Conservation (phyloP, 1,140 invertebrate genomes). For the Temnothorax longispinosus region DNA sequence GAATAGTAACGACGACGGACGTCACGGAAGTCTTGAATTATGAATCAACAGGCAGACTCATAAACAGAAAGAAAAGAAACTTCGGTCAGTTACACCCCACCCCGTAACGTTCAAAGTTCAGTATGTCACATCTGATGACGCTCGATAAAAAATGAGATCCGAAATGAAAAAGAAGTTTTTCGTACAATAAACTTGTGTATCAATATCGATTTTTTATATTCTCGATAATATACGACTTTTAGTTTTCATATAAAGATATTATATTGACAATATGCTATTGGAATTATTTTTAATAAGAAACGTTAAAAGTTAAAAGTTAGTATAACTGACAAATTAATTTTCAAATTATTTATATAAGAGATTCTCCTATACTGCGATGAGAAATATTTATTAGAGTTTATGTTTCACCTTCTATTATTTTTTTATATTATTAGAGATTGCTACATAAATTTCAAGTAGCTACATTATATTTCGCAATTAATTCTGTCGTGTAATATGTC, state of each 20-base stretch:
- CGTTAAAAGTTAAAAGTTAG: no score
- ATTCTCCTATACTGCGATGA: no score
- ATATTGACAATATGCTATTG: background rate
- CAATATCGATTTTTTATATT: background rate
- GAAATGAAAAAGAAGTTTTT: background rate
- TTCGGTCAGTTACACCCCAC: background rate
- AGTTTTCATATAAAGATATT: background rate
- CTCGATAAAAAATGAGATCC: background rate
- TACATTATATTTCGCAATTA: no score
- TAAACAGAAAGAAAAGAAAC: background rate
- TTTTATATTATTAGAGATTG: no score
- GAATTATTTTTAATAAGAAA: background rate
- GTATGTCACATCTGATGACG: background rate
- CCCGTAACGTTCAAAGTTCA: background rate
- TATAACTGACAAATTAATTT: no score
- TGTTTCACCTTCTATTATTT: no score
- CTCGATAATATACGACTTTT: background rate
- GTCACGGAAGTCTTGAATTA: background rate
- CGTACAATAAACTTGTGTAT: background rate
- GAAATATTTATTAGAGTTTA: no score
- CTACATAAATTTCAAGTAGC: no score
- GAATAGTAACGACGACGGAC: background rate
- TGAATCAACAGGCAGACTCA: background rate
- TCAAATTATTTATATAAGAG: no score
- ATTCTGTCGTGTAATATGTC: no score